Evolutionary conservation across 2,113 vertebrate species (phyloP).

Genomic region (Crocuta crocuta): DNA sequence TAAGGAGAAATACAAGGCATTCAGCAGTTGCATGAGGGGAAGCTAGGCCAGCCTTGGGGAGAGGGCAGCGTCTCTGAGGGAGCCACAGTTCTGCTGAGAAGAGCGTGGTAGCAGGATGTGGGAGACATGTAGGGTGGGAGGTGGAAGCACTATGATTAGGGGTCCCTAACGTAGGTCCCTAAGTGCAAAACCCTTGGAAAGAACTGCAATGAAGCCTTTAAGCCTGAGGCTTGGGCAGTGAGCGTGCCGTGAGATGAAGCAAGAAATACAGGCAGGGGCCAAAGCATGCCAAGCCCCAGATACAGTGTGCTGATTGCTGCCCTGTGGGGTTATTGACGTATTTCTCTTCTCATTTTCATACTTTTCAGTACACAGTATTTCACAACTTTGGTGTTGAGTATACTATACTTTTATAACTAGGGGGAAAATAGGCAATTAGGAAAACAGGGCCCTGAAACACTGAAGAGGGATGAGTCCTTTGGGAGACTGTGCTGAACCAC

Average conservation of each 20-base stretch:
- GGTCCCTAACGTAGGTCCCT: background rate
- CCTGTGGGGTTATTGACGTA: rapidly evolving
- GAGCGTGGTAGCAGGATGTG: background rate
- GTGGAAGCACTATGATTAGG: background rate
- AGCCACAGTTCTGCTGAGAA: background rate
- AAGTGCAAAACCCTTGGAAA: background rate
- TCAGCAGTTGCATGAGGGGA: background rate
- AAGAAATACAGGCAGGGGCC: background rate
- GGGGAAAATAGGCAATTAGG: background rate
- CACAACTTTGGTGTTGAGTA: background rate
- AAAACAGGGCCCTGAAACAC: background rate
- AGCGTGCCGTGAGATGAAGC: background rate
- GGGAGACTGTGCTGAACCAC: background rate
- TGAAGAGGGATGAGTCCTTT: background rate
- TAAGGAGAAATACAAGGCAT: background rate
- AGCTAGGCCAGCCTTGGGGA: background rate
- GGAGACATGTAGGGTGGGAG: background rate
- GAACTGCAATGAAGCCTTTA: background rate
- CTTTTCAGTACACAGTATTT: background rate
- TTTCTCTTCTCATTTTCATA: background rate
- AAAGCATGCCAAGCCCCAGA: background rate
- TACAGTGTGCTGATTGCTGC: no score
- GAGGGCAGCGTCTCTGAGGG: background rate
- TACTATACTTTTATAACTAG: background rate
- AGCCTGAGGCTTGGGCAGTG: background rate